Conservation (phyloP, 2,797 vertebrate species). For the Sylvilagus floridanus region DNA sequence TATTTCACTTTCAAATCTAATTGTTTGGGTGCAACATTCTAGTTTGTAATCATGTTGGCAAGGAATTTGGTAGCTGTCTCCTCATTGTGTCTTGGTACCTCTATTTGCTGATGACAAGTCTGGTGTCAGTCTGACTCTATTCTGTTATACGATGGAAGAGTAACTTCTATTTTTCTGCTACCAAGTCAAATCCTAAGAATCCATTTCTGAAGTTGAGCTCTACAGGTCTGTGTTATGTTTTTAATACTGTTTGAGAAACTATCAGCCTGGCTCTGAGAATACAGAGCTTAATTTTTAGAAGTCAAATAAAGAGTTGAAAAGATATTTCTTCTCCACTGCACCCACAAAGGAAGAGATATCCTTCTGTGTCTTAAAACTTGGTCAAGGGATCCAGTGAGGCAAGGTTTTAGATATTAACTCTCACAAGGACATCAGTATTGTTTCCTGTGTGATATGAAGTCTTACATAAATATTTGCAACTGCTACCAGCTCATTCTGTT, state of each 20-base stretch:
- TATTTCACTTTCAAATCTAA: not conserved
- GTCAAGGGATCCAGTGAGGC: not conserved
- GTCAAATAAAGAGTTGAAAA: slow-evolving; percentile 22
- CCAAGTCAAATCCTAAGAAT: slow-evolving; percentile 35
- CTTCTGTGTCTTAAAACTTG: slow-evolving; percentile 20
- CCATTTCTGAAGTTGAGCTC: slow-evolving; percentile 41
- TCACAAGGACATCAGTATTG: not conserved
- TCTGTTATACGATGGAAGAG: slow-evolving; percentile 15
- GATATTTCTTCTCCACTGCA: slow-evolving; percentile 1
- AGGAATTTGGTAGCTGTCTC: not conserved
- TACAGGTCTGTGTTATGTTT: slow-evolving; percentile 9
- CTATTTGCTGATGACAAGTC: not conserved
- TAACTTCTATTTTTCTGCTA: not conserved
- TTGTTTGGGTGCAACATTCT: not conserved
- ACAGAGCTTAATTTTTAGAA: slow-evolving; percentile 23
- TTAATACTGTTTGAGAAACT: slow-evolving; percentile 43
- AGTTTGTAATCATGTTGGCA: not conserved
- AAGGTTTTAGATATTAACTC: slow-evolving; percentile 5
- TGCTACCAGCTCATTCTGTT: not conserved
- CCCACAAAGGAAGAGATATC: not conserved
- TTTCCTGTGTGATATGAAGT: not conserved
- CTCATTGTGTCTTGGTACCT: not conserved
- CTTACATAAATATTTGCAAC: slow-evolving; percentile 36
- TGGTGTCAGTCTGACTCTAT: not conserved
- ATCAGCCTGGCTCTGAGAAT: slow-evolving; percentile 56